Evolutionary conservation across 2,113 vertebrate species (phyloP).

Genomic region (Calidris pygmaea): DNA sequence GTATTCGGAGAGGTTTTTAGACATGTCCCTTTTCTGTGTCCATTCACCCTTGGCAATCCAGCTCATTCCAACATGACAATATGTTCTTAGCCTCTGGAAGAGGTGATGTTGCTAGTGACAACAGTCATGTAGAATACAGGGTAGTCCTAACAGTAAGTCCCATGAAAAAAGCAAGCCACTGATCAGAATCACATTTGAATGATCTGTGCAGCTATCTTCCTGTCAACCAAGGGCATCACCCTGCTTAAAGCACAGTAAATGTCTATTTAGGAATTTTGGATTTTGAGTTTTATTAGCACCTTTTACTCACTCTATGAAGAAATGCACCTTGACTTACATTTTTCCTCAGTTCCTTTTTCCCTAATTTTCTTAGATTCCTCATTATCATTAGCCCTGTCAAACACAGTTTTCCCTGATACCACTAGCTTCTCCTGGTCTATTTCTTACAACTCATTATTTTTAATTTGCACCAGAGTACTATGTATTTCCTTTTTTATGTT

Average conservation of each 20-base stretch:
- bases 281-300: not conserved
- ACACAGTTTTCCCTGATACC: not conserved
- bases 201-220: not conserved
- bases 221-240: not conserved
- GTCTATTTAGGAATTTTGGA: not conserved
- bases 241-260: not conserved
- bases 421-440: not conserved
- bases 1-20: not conserved
- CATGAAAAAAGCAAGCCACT: not conserved
- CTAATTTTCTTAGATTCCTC: not conserved
- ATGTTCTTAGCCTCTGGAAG: not conserved
- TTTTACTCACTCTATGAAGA: not conserved
- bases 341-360: not conserved
- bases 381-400: not conserved
- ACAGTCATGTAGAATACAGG: not conserved
- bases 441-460: not conserved
- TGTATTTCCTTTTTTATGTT: not conserved
- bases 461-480: not conserved
- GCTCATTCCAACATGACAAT: not conserved
- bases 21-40: not conserved
- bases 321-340: not conserved
- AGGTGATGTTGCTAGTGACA: not conserved
- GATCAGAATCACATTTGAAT: not conserved
- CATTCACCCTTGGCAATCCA: not conserved
- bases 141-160: not conserved